These are phyloP conservation scores for Aporophyla nigra DNA, from an alignment of 2,888 invertebrate genomes.

Conservation along the genomic window DNA sequence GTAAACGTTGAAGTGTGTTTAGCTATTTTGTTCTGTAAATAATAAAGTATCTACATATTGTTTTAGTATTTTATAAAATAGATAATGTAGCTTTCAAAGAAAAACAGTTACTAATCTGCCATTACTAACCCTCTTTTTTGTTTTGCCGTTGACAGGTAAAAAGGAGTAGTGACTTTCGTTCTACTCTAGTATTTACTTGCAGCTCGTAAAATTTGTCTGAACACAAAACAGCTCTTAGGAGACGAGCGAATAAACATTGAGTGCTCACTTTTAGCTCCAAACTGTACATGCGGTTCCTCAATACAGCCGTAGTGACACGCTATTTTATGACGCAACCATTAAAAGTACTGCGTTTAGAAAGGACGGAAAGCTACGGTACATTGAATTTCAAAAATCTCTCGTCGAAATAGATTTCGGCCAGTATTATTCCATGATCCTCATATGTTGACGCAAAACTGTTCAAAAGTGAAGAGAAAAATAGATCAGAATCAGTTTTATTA, in stretches of 20 bases:
- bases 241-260: constrained; percentile 34
- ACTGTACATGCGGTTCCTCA: constrained; percentile 11
- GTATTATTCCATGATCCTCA: constrained; percentile 29
- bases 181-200: constrained; percentile 8
- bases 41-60: neutral
- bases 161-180: neutral
- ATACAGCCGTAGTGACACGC: neutral
- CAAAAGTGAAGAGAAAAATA: constrained; percentile 40
- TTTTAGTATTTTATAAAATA: neutral
- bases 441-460: constrained; percentile 33
- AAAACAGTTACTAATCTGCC: neutral
- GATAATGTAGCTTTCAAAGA: neutral
- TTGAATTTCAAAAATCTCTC: constrained; percentile 26
- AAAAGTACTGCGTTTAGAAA: neutral
- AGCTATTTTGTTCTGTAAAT: neutral
- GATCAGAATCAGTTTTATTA: constrained; percentile 26
- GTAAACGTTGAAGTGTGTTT: neutral
- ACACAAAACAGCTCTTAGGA: constrained; percentile 50
- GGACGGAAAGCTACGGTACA: neutral
- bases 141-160: neutral
- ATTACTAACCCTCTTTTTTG: too few relatives aligned
- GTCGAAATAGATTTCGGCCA: constrained; percentile 22
- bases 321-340: constrained; percentile 16
- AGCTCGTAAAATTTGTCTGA: constrained; percentile 50
- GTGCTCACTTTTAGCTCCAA: constrained; percentile 38